These are phyloP conservation scores for Polypedilum vanderplanki DNA, from an alignment of 1,140 invertebrate genomes.

Conservation along the genomic window DNA sequence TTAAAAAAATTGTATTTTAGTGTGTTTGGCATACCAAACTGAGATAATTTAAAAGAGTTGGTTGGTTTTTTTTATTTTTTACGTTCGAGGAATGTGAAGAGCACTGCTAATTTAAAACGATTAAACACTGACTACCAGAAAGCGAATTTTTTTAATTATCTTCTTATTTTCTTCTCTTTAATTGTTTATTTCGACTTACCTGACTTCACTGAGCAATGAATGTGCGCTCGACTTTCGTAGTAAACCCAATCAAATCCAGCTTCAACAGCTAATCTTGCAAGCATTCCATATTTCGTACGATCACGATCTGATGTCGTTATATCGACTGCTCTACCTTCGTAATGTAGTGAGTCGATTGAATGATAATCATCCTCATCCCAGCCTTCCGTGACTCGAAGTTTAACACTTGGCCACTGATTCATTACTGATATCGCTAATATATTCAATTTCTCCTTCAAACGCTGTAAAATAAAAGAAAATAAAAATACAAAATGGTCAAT, in stretches of 20 bases:
- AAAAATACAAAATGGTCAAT: constrained; percentile 21
- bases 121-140: not conserved
- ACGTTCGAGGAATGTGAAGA: no score
- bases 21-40: no score
- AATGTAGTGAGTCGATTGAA: constrained; percentile 77
- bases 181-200: constrained; percentile 56
- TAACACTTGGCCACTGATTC: constrained; percentile 96
- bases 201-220: constrained; percentile 96
- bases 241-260: constrained; percentile 98
- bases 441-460: constrained; percentile 92
- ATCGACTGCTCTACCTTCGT: constrained; percentile 92
- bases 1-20: no score
- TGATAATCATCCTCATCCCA: constrained; percentile 88
- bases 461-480: constrained; percentile 53
- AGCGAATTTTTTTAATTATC: not conserved
- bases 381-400: constrained; percentile 83
- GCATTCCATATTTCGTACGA: constrained; percentile 87
- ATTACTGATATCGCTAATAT: constrained; percentile 92
- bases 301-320: constrained; percentile 91
- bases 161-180: not conserved
- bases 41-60: no score
- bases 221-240: constrained; percentile 88
- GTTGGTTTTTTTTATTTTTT: no score
- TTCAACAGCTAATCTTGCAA: constrained; percentile 90
- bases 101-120: not conserved